phyloP scores from a whole-genome alignment of 2,113 vertebrate genomes.

The Psittacara wagleri region DNA sequence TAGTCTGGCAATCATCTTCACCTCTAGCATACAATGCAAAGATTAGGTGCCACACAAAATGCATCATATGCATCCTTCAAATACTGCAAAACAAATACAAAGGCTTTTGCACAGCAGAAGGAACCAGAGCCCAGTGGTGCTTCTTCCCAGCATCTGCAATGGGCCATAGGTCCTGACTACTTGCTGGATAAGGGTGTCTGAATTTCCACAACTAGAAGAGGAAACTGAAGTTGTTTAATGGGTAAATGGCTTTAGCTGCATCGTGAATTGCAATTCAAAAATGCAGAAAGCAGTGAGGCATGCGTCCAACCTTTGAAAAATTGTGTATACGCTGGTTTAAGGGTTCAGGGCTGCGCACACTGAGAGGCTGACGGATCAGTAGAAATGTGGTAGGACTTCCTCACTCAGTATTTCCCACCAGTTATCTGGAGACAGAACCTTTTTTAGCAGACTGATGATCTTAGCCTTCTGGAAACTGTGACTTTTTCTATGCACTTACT shows the following conservation, averaged over 20 bases:
- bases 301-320: background rate
- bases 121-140: background rate
- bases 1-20: background rate
- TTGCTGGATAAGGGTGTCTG: background rate
- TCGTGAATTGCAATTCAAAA: background rate
- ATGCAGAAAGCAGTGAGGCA: background rate
- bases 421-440: background rate
- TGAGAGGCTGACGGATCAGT: background rate
- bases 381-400: background rate
- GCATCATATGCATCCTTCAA: background rate
- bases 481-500: background rate
- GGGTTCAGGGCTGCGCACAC: background rate
- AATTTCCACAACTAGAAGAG: background rate
- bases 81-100: background rate
- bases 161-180: background rate
- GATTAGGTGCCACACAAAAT: background rate
- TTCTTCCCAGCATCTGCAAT: background rate
- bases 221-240: background rate
- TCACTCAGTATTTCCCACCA: background rate
- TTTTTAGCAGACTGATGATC: background rate
- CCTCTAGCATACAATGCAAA: background rate
- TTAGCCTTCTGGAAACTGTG: background rate
- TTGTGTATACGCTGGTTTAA: rapidly evolving
- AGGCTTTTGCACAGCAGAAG: background rate
- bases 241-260: background rate